Evolutionary conservation across 1,140 invertebrate genomes (phyloP).

Genomic region (Notospermus geniculatus): DNA sequence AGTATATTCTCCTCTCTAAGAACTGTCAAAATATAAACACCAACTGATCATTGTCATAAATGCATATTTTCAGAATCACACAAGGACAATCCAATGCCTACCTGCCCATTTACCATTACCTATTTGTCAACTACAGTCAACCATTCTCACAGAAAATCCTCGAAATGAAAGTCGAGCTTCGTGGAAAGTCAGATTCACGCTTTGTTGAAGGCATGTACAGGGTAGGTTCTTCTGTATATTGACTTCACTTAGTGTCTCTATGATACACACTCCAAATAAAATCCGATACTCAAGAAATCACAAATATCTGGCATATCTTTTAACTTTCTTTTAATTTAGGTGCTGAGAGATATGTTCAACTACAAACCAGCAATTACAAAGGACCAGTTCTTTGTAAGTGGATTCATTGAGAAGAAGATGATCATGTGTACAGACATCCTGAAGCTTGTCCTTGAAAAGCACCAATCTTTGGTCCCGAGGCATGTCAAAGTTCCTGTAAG

Average conservation of each 20-base stretch:
- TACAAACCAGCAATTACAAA: conserved; percentile 39
- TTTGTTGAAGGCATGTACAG: conserved; percentile 41
- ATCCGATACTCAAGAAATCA: too few species aligned
- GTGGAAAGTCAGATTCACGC: conserved; percentile 35
- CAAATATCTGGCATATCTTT: not conserved
- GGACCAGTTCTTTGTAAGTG: conserved; percentile 36
- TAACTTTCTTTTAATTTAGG: conserved; percentile 20
- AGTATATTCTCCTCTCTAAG: too few species aligned
- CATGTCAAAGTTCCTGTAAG: not conserved
- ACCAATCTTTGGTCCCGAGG: conserved; percentile 1
- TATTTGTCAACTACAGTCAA: conserved; percentile 32
- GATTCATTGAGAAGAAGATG: conserved; percentile 37
- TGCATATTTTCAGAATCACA: conserved; percentile 24
- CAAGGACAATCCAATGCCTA: conserved; percentile 27
- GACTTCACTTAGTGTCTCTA: not conserved
- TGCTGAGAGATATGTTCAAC: conserved; percentile 35
- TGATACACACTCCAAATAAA: too few species aligned
- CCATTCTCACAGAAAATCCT: conserved; percentile 26
- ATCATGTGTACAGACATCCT: conserved; percentile 41
- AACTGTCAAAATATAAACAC: too few species aligned
- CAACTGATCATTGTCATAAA: not conserved
- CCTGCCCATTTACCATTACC: conserved; percentile 37
- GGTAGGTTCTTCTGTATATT: conserved; percentile 19
- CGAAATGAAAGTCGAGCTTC: conserved; percentile 32
- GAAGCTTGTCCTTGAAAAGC: conserved; percentile 23